A percentile compares a stretch with the other conserved stretches of the same genome.
These are phyloP conservation scores for Rhegmatorhina hoffmannsi DNA, from an alignment of 2,113 vertebrate genomes.

Conservation along the genomic window DNA sequence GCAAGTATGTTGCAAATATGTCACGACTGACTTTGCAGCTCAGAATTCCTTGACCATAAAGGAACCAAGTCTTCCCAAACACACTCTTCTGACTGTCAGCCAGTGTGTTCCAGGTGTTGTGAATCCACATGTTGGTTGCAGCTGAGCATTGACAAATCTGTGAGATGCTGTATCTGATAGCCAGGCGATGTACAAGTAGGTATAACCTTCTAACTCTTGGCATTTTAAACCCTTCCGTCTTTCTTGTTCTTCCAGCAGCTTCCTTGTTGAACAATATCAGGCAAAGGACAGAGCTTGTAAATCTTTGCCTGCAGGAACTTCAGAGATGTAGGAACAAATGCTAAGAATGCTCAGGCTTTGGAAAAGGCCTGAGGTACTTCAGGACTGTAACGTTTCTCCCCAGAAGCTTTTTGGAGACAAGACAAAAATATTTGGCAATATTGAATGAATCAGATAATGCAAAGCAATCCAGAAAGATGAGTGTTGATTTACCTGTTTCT, in stretches of 20 bases:
- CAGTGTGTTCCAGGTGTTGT: background rate
- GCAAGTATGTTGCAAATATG: background rate
- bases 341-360: conserved; percentile 32
- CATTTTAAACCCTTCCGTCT: background rate
- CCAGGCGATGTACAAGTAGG: background rate
- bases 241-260: conserved; percentile 50
- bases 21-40: background rate
- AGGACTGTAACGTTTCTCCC: background rate
- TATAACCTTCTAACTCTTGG: background rate
- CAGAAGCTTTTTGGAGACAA: conserved; percentile 22
- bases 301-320: conserved; percentile 41
- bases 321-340: conserved; percentile 50
- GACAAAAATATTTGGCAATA: conserved; percentile 34
- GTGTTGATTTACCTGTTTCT: conserved; percentile 32
- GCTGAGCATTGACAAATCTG: background rate
- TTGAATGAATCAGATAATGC: background rate
- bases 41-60: background rate
- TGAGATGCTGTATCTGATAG: background rate
- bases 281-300: conserved; percentile 36
- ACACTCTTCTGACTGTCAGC: background rate
- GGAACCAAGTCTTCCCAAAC: background rate
- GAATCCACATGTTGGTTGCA: rapidly evolving
- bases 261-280: conserved; percentile 37
- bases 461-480: background rate
- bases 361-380: conserved; percentile 25